Conservation (phyloP, 2,888 invertebrate genomes). For the Diadegma fenestrale region DNA sequence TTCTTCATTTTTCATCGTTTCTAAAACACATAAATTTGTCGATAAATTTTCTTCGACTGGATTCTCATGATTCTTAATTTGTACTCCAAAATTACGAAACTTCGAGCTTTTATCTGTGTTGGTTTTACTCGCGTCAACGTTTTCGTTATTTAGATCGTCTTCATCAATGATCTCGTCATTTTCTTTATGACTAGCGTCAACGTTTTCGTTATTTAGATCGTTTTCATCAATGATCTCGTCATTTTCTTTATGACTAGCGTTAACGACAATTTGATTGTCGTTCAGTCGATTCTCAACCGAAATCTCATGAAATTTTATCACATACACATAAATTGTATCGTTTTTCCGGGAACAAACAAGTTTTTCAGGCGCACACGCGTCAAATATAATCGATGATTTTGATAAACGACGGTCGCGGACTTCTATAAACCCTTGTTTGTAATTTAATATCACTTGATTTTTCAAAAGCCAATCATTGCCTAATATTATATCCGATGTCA, state of each 20-base stretch:
- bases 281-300: background rate
- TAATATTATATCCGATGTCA: constrained; percentile 53
- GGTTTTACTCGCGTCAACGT: too few species aligned
- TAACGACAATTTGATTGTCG: background rate
- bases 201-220: background rate
- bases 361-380: background rate
- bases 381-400: background rate
- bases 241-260: too few species aligned
- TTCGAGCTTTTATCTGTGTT: too few species aligned
- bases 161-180: too few species aligned
- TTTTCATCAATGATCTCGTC: background rate
- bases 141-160: too few species aligned
- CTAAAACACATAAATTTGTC: background rate
- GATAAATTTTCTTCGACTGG: too few species aligned
- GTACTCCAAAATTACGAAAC: too few species aligned
- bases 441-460: background rate
- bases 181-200: too few species aligned
- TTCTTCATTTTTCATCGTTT: background rate
- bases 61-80: too few species aligned
- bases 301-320: background rate
- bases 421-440: background rate
- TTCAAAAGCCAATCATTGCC: constrained; percentile 54
- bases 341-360: background rate
- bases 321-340: background rate
- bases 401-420: background rate